These are phyloP conservation scores for Muntiacus muntjak DNA, from an alignment of 2,113 vertebrate genomes.

Conservation along the genomic window DNA sequence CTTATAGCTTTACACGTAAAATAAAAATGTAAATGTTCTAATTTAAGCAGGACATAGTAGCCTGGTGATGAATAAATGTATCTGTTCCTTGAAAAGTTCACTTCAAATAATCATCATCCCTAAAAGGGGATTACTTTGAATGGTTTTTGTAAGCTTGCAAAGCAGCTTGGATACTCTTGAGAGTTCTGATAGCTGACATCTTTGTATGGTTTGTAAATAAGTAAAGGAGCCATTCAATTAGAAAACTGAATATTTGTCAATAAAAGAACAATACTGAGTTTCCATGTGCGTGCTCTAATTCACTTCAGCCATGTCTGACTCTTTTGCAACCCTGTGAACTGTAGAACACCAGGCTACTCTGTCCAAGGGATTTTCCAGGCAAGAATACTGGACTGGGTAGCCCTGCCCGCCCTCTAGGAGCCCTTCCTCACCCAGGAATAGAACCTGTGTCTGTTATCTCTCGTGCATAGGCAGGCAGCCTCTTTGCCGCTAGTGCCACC, in stretches of 20 bases:
- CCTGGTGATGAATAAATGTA: constrained; percentile 40
- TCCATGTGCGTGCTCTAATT: not conserved
- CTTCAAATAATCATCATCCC: constrained; percentile 37
- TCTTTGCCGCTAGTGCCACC: not conserved
- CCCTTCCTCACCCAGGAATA: not conserved
- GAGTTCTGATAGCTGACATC: not conserved
- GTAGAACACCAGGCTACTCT: not conserved
- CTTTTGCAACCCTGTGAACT: not conserved
- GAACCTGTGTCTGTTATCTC: not conserved
- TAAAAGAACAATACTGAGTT: not conserved
- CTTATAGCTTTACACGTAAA: constrained; percentile 45
- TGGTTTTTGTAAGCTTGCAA: constrained; percentile 45
- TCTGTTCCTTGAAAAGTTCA: constrained; percentile 56
- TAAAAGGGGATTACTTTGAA: constrained; percentile 30
- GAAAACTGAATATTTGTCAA: constrained; percentile 29
- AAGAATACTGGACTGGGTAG: not conserved
- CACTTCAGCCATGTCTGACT: not conserved
- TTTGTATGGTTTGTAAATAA: constrained; percentile 48
- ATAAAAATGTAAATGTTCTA: constrained; percentile 43
- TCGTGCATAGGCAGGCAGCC: not conserved
- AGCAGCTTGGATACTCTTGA: not conserved
- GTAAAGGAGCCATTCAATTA: constrained; percentile 1
- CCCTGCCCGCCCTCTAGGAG: not conserved
- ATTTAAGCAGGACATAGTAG: constrained; percentile 34
- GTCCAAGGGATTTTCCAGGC: not conserved